Percentiles rank a stretch among this genome's conserved stretches.
These are phyloP conservation scores for Pseudopipra pipra DNA, from an alignment of 2,113 vertebrate species.

Conservation along the genomic window DNA sequence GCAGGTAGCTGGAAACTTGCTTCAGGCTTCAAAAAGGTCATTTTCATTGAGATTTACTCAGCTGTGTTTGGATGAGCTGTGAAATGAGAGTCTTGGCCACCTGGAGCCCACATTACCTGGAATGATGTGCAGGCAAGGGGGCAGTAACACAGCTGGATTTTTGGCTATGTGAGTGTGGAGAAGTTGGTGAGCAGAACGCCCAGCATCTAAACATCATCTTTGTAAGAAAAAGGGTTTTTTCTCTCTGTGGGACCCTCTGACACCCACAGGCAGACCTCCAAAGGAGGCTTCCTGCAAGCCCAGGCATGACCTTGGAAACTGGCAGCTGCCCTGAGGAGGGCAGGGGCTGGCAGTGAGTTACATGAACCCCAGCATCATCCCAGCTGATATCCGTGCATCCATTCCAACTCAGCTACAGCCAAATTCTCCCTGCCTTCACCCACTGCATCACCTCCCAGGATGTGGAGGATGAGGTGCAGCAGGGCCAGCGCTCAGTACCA, in stretches of 20 bases:
- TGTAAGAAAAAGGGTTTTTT: neutral
- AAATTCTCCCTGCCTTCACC: neutral
- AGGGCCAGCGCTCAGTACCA: neutral
- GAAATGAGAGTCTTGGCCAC: neutral
- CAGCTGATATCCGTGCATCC: neutral
- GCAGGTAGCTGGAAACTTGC: neutral
- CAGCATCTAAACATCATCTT: neutral
- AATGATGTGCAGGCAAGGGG: accelerated
- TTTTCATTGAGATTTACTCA: neutral
- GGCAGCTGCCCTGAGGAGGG: neutral
- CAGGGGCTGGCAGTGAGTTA: neutral
- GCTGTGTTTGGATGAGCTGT: neutral
- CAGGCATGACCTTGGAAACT: accelerated
- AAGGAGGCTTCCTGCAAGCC: neutral
- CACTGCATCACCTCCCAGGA: neutral
- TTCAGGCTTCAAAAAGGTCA: neutral
- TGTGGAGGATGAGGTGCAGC: accelerated
- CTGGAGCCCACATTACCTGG: accelerated
- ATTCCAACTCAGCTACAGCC: neutral
- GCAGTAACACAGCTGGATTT: neutral
- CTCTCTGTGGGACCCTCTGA: neutral
- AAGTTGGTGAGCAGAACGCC: neutral
- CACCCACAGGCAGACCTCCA: too few species aligned
- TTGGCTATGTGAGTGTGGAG: neutral
- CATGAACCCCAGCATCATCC: neutral